These are phyloP conservation scores for Orgyia antiqua DNA, from an alignment of 2,888 invertebrate species.

Conservation along the genomic window DNA sequence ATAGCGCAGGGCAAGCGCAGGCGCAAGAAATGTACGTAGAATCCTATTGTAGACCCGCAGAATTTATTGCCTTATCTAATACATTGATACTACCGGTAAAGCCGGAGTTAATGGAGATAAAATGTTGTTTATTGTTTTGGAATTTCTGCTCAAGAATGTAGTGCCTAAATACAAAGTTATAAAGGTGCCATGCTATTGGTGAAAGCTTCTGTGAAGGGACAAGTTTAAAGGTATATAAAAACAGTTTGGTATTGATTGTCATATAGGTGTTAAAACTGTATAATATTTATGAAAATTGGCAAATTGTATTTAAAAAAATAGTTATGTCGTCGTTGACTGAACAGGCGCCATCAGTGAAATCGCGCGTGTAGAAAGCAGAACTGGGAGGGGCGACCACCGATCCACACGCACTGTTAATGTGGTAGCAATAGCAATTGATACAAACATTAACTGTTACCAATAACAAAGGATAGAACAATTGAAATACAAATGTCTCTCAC, in stretches of 20 bases:
- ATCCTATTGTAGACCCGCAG: slow-evolving; percentile 64
- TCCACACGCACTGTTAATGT: slow-evolving; percentile 45
- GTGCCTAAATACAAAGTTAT: slow-evolving; percentile 3
- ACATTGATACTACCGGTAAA: slow-evolving; percentile 39
- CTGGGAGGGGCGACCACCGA: slow-evolving; percentile 53
- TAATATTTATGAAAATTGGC: slow-evolving; percentile 58
- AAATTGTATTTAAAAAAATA: slow-evolving; percentile 43
- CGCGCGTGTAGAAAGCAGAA: slow-evolving; percentile 77
- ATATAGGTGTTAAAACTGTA: slow-evolving; percentile 43
- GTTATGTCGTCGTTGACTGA: slow-evolving; percentile 20
- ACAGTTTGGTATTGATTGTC: slow-evolving; percentile 1
- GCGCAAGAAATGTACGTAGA: slow-evolving; percentile 53
- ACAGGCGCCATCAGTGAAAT: slow-evolving; percentile 63
- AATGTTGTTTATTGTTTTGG: slow-evolving; percentile 26
- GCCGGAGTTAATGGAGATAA: slow-evolving; percentile 31
- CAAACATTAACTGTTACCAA: slow-evolving; percentile 14
- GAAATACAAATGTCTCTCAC: too few relatives aligned
- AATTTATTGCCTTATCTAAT: slow-evolving; percentile 61
- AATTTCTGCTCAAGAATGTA: slow-evolving; percentile 19
- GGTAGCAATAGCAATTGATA: slow-evolving; percentile 36
- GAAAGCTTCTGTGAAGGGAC: not conserved
- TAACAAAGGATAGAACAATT: slow-evolving; percentile 9
- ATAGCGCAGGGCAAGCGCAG: slow-evolving; percentile 35
- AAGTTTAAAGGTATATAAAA: slow-evolving; percentile 6
- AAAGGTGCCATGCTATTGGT: slow-evolving; percentile 1